A percentile compares a stretch with the other conserved stretches of the same genome.
Conservation (phyloP, 2,888 invertebrate genomes). For the Ochropleura leucogaster region DNA sequence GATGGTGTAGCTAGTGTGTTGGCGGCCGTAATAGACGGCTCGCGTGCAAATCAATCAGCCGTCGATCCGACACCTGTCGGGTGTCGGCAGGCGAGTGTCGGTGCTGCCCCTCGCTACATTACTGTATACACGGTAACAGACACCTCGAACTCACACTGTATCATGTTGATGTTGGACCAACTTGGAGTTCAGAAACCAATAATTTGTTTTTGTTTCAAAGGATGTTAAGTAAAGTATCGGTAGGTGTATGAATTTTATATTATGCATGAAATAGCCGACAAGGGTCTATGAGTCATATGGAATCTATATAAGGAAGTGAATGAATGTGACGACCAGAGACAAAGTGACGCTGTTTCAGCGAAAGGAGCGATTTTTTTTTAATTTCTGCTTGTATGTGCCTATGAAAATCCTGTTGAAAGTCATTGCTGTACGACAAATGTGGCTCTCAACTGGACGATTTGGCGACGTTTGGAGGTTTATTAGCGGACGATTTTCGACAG, state of each 20-base stretch:
- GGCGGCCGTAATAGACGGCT: constrained; percentile 34
- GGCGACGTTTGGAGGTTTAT: not conserved
- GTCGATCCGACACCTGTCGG: constrained; percentile 46
- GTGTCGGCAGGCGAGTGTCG: constrained; percentile 7
- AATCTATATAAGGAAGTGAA: not conserved
- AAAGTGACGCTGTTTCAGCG: not conserved
- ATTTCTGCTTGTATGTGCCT: not conserved
- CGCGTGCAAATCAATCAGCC: constrained; percentile 63
- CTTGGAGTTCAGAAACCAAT: constrained; percentile 6
- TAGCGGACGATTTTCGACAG: not conserved
- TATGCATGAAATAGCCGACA: not conserved
- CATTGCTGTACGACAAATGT: not conserved
- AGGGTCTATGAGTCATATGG: not conserved
- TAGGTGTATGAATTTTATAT: not conserved
- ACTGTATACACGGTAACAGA: not conserved
- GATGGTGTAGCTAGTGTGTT: constrained; percentile 6
- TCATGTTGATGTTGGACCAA: not conserved
- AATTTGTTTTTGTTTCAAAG: constrained; percentile 5
- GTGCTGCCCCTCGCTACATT: not conserved
- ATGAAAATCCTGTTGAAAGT: not conserved
- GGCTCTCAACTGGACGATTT: not conserved
- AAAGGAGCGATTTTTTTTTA: not conserved
- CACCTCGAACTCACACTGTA: not conserved
- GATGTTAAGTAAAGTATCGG: not conserved
- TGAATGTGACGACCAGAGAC: not conserved